phyloP scores from a whole-genome alignment of 1,140 invertebrate genomes.

The Euwallacea fornicatus region DNA sequence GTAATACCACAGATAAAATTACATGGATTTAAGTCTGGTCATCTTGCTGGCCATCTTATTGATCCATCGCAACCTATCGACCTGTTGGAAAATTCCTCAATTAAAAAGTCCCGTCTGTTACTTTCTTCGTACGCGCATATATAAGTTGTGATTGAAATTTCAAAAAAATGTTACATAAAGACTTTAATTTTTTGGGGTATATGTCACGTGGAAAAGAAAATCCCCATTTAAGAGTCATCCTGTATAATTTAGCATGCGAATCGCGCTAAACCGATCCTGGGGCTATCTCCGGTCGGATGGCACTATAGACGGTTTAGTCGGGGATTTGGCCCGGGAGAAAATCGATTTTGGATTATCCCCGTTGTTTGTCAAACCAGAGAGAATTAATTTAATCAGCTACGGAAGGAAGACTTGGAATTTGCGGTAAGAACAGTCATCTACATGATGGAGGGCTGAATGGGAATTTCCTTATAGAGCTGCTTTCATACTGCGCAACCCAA shows the following conservation, averaged over 20 bases:
- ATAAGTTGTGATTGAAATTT: no score
- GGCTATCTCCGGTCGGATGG: slow-evolving; percentile 64
- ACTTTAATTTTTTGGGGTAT: background rate
- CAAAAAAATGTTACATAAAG: no score
- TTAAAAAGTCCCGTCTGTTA: no score
- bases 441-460: slow-evolving; percentile 6
- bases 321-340: slow-evolving; percentile 58
- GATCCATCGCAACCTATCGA: no score
- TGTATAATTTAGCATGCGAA: slow-evolving; percentile 55
- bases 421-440: slow-evolving; percentile 51
- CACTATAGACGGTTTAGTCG: slow-evolving; percentile 68
- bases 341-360: slow-evolving; percentile 65
- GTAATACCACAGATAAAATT: background rate
- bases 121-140: no score
- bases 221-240: no score
- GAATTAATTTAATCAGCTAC: slow-evolving; percentile 62
- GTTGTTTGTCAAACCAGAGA: slow-evolving; percentile 61
- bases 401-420: slow-evolving; percentile 62
- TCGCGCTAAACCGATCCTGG: slow-evolving; percentile 62
- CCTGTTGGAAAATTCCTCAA: no score
- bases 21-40: no score
- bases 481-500: slow-evolving; percentile 68
- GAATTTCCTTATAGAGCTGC: slow-evolving; percentile 54
- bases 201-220: background rate
- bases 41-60: no score